A percentile compares a stretch with the other conserved stretches of the same genome.
phyloP scores from a whole-genome alignment of 1,140 invertebrate species.

The Lysiphlebus fabarum region DNA sequence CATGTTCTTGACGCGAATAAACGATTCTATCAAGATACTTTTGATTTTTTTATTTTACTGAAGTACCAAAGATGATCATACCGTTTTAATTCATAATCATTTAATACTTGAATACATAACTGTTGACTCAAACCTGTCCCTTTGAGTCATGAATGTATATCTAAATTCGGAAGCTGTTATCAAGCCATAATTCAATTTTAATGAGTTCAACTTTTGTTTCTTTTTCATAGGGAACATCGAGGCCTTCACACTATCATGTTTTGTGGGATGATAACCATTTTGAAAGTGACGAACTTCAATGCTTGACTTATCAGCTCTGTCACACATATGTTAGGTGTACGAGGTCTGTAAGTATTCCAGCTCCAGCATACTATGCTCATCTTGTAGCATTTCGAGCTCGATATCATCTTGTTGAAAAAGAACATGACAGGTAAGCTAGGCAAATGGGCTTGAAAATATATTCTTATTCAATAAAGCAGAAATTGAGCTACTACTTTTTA shows the following conservation, averaged over 20 bases:
- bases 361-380: conserved; percentile 99
- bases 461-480: conserved; percentile 10
- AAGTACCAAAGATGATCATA: no score
- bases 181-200: no score
- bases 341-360: conserved; percentile 97
- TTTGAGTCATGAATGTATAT: no score
- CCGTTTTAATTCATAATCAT: no score
- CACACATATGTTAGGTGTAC: conserved; percentile 99
- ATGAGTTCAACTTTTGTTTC: no score
- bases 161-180: no score
- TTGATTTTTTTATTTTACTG: no score
- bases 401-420: conserved; percentile 99
- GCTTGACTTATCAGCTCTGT: conserved; percentile 98
- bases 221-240: conserved; percentile 82
- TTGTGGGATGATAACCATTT: conserved; percentile 99
- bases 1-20: no score
- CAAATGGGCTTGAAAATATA: no score
- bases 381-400: conserved; percentile 97
- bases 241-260: conserved; percentile 98
- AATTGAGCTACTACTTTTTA: conserved; percentile 5
- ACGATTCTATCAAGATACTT: no score
- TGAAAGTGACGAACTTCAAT: conserved; percentile 97
- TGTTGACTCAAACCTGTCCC: no score
- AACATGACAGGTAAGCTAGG: conserved; percentile 79
- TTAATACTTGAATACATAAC: no score